Evolutionary conservation across 2,113 vertebrate genomes (phyloP).

Genomic region (Chitala chitala): DNA sequence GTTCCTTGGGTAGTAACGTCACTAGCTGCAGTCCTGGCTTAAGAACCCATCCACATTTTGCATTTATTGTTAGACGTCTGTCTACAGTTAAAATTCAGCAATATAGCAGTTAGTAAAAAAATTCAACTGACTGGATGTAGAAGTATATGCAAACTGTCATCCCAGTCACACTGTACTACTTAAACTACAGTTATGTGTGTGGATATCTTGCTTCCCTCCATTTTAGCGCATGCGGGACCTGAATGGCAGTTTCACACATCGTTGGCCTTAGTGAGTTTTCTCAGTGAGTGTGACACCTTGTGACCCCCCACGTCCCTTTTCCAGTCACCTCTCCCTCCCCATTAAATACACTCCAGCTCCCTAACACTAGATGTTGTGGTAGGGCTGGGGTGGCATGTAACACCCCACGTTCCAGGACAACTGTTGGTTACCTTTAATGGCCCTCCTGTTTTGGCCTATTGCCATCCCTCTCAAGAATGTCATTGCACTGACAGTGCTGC

Average conservation of each 20-base stretch:
- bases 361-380: not conserved
- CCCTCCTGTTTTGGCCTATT: not conserved
- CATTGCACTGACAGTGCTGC: not conserved
- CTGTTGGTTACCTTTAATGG: not conserved
- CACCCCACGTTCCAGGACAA: not conserved
- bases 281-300: conserved; percentile 9
- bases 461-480: not conserved
- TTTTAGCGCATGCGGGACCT: conserved; percentile 18
- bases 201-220: conserved; percentile 5
- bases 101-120: no score
- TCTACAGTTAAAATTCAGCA: not conserved
- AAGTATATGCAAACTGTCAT: no score
- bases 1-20: not conserved
- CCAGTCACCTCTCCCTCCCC: not conserved
- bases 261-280: conserved; percentile 26
- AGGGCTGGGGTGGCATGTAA: not conserved
- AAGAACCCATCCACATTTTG: not conserved
- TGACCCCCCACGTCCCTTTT: not conserved
- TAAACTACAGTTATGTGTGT: not conserved
- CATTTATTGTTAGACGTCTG: not conserved
- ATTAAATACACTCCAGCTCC: not conserved
- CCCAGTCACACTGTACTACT: no score
- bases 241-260: not conserved
- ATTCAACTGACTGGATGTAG: not conserved
- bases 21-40: not conserved